Evolutionary conservation across 2,797 vertebrate genomes (phyloP).

Genomic region (Argya squamiceps): DNA sequence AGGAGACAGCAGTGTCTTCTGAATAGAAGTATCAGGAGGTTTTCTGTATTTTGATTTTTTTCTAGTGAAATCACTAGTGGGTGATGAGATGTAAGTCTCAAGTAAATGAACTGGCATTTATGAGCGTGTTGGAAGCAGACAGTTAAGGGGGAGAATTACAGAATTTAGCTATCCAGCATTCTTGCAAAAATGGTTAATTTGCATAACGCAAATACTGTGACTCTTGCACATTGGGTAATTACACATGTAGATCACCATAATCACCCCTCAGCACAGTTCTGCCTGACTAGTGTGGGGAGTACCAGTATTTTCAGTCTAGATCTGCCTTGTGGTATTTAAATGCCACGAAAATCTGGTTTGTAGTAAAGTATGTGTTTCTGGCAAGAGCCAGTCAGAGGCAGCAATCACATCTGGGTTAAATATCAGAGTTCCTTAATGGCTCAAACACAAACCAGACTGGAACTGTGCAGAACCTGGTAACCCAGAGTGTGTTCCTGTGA

Average conservation of each 20-base stretch:
- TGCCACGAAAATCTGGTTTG: background rate
- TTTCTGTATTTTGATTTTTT: background rate
- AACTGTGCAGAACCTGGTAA: conserved; percentile 27
- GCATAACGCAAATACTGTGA: background rate
- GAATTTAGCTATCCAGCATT: background rate
- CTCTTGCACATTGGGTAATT: background rate
- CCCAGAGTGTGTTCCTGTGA: background rate
- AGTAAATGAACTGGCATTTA: background rate
- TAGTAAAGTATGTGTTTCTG: conserved; percentile 26
- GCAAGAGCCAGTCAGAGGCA: conserved; percentile 17
- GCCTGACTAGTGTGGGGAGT: background rate
- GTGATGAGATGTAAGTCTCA: background rate
- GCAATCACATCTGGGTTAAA: conserved; percentile 43
- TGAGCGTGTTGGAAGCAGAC: background rate
- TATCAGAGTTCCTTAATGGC: background rate
- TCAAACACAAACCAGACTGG: conserved; percentile 10
- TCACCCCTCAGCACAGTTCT: background rate
- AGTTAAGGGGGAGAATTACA: background rate
- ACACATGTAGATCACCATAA: background rate
- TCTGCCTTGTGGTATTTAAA: background rate
- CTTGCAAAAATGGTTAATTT: conserved; percentile 4
- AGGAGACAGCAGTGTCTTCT: background rate
- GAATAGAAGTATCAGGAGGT: background rate
- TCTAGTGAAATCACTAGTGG: background rate
- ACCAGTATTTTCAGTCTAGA: background rate